Evolutionary conservation across 2,797 vertebrate species (phyloP), one percentile per base, ranked within the genome.

Genomic region (Margarornis squamiger): DNA sequence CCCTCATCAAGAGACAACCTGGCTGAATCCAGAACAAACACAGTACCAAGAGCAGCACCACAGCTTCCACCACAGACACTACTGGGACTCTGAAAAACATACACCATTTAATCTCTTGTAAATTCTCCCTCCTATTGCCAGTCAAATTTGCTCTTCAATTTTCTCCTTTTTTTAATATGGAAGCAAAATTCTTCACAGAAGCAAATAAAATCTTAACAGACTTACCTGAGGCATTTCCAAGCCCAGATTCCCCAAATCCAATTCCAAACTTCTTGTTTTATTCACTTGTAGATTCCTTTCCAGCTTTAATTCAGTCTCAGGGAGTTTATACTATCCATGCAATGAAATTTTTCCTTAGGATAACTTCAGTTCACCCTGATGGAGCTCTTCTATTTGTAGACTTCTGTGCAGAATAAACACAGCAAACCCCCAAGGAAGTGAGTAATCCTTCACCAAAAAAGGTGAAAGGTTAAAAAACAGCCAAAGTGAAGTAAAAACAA

Each of bases 221-320:
- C 97, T 98, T 98, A 99, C 99, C 99, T 99, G 99, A 99, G 99
- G 99, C 99, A 99, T 99, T 98, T 99, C 99, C 98, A 98, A 98
- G 98, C 98, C 98, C 98, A 98, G 98, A 98, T 98, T 97, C 96
- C 96, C 97, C 97, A 98, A 98, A 97, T 98, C 98, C 97, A 96
- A 97, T 95, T 94, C 97, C 98, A 98, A 99, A 98, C 98, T 98
- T 98, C 97, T 98, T 98, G 97, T 98, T 96, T 98, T 98, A 97
- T 98, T 98, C 82, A 98, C 97, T 91, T 96, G 98, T 98, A 98
- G 98, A 97, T 98, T 96, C 96, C 97, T 98, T 98, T 98, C 98
- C 97, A 98, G 98, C 96, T 98, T 98, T 98, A 96, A 93, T 98
- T 97, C 96, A 89, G 97, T 95, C 95, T 97, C 95, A 94, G 92